Base-by-base conservation (phyloP, 2,797 vertebrate species). In the Eulemur mongoz region DNA sequence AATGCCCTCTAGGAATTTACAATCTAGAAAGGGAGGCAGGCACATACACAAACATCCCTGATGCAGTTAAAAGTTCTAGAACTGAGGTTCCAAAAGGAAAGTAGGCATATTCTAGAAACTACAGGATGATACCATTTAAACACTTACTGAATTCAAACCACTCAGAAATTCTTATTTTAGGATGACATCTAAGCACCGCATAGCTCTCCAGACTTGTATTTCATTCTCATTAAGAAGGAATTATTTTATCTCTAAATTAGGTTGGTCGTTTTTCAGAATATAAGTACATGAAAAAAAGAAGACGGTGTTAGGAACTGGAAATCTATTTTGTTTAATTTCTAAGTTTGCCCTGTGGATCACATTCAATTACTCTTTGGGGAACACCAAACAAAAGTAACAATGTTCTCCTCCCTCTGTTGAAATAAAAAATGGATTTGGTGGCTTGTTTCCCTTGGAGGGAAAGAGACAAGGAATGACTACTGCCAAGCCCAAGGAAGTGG, bases 361-460 rank as follows among this genome's bases (percentile, higher is more conserved):
- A 93, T 78, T 95, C 76, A 91, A 86, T 91, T 82, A 89, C 63
- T 88, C 87, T 73, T 76, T 57, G 80, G 90, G 63, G 73, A 93
- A 83, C 23, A 91, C 38, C 20, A 86, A 94, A 43, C 11, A 35
- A 88, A 93, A 88, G 87, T n/a, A 84, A 95, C 73, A 89, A 89
- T 80, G 35, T 48, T 85, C 17, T 89, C 65, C 45, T 91, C 40
- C 52, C 61, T 92, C 48, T 73, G 22, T 50, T 83, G 78, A 92
- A 93, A 80, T 57, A 78, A 63, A 94, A 96, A 92, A 43, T 48
- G 40, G 15, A 88, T 32, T 80, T 52, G 73, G 85, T 50, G 86
- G 82, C 23, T 79, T 95, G 35, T 22, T 93, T 86, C 76, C 48
- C 57, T 84, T 88, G 70, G 73, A 88, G 67, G 54, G 82, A 75